phyloP scores from a whole-genome alignment of 2,888 invertebrate genomes.

The Drosophila birchii region DNA sequence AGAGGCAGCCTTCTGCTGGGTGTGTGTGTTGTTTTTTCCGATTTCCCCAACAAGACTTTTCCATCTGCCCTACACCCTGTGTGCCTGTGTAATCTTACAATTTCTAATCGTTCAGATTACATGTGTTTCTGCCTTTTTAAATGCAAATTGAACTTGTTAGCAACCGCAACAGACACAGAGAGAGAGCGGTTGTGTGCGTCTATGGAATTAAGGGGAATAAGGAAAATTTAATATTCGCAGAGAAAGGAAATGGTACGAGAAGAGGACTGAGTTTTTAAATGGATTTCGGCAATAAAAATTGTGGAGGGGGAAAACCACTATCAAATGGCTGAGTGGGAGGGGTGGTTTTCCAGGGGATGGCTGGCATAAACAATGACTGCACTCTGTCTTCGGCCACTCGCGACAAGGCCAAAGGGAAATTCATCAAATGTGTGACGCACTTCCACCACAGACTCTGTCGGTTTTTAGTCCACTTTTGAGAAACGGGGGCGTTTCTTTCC shows the following conservation, averaged over 20 bases:
- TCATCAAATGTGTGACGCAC: constrained; percentile 66
- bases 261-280: constrained; percentile 25
- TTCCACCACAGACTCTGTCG: constrained; percentile 32
- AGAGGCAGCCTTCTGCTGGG: neutral
- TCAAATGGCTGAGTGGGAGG: neutral
- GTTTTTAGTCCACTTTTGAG: constrained; percentile 21
- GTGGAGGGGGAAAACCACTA: constrained; percentile 1
- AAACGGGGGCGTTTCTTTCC: constrained; percentile 6
- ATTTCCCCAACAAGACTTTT: constrained; percentile 18
- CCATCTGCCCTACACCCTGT: neutral
- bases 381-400: constrained; percentile 56
- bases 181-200: neutral
- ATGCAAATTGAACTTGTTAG: constrained; percentile 79
- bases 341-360: neutral
- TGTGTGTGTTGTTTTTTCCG: neutral
- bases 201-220: constrained; percentile 30
- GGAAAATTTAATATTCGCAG: constrained; percentile 26
- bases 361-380: constrained; percentile 55
- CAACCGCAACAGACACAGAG: constrained; percentile 55
- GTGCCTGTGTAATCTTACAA: constrained; percentile 58
- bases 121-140: constrained; percentile 76
- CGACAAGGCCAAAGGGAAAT: constrained; percentile 77
- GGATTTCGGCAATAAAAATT: constrained; percentile 43
- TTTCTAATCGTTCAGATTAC: constrained; percentile 80
- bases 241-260: neutral